Percentiles rank a stretch among this genome's conserved stretches.
Evolutionary conservation across 1,140 invertebrate species (phyloP).

Genomic region (Pseudachorutes palmiensis): DNA sequence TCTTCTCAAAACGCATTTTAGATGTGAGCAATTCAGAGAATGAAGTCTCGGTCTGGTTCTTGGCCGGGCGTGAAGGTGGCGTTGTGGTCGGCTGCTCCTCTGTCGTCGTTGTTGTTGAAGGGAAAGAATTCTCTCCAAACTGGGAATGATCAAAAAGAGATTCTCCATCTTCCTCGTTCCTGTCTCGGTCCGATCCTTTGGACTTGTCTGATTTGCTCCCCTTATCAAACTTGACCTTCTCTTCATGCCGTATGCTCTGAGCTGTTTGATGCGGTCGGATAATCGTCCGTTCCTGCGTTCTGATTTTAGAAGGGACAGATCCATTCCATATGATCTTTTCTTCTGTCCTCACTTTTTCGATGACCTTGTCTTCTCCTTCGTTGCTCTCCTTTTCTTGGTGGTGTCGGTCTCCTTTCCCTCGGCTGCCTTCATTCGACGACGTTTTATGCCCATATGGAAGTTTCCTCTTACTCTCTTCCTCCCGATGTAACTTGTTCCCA

Average conservation of each 20-base stretch:
- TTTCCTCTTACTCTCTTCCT: constrained; percentile 1
- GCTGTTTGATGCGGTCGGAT: constrained; percentile 11
- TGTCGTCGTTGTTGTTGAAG: no score
- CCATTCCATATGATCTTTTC: constrained; percentile 35
- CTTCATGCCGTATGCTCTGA: neutral
- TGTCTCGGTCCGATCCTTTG: neutral
- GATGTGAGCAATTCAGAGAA: constrained; percentile 31
- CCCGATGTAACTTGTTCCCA: neutral
- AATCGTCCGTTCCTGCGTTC: constrained; percentile 30
- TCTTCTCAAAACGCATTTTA: constrained; percentile 34
- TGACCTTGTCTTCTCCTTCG: constrained; percentile 12
- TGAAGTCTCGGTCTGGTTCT: no score
- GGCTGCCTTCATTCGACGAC: neutral
- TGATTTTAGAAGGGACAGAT: constrained; percentile 24
- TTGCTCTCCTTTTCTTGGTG: neutral
- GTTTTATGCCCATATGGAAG: neutral
- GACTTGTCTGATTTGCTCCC: neutral
- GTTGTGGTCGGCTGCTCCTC: neutral
- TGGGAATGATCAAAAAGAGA: neutral
- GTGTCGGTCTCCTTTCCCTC: constrained; percentile 10
- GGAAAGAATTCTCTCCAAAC: neutral
- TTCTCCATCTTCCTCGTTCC: neutral
- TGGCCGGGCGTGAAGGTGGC: constrained; percentile 6
- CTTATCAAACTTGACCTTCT: neutral
- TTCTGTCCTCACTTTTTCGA: constrained; percentile 30